Percentiles rank a stretch among this genome's conserved stretches.
phyloP scores from a whole-genome alignment of 2,797 vertebrate genomes.

The Pangasius macronema region DNA sequence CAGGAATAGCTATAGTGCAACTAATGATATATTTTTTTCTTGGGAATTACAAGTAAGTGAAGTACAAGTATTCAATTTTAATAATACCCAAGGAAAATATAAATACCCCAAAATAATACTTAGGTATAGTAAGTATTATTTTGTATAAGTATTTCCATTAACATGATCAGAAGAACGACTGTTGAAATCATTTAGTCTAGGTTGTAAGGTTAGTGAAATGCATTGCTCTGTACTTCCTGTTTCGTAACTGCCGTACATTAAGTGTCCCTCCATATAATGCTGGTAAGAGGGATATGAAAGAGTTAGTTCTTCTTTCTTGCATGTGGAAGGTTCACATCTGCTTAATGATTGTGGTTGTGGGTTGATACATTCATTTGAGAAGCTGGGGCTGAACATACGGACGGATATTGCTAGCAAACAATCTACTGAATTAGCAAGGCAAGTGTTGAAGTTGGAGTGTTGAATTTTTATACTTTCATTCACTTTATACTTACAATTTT shows the following conservation, averaged over 20 bases:
- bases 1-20: background rate
- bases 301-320: background rate
- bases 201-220: background rate
- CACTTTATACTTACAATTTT: background rate
- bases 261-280: background rate
- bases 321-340: background rate
- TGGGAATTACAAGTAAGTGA: too few species aligned
- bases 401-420: background rate
- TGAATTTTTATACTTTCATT: background rate
- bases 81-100: background rate
- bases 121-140: background rate
- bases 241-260: background rate
- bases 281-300: background rate
- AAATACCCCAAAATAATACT: background rate
- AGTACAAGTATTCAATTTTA: background rate
- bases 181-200: background rate
- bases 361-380: background rate
- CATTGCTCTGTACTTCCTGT: background rate
- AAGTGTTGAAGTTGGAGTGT: conserved; percentile 34
- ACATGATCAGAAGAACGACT: background rate
- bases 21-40: background rate
- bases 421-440: conserved; percentile 52
- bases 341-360: background rate
- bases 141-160: background rate
- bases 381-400: conserved; percentile 26